A percentile compares a stretch with the other conserved stretches of the same genome.
Conservation (phyloP, 2,113 vertebrate species). For the Pao palembangensis region DNA sequence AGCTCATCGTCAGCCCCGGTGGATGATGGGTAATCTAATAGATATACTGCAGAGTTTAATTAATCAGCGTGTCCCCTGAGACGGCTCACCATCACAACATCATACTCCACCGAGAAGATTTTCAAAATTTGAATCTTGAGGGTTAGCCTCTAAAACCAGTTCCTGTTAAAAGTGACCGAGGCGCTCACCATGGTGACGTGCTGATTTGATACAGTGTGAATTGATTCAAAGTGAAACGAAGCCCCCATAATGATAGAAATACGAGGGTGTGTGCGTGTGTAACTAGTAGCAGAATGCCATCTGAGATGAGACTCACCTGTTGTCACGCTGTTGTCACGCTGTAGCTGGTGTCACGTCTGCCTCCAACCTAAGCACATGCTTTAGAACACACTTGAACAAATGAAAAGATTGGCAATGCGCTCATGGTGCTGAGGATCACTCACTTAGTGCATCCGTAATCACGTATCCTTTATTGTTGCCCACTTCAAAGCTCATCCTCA, state of each 20-base stretch:
- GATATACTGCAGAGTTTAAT: constrained; percentile 49
- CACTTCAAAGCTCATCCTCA: constrained; percentile 25
- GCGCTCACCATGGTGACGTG: constrained; percentile 23
- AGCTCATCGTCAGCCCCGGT: constrained; percentile 14
- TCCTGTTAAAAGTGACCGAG: not conserved
- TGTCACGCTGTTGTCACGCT: no score
- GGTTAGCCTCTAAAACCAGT: no score
- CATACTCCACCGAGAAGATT: not conserved
- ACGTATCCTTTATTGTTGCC: constrained; percentile 19
- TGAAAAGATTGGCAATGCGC: not conserved
- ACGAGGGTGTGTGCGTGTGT: no score
- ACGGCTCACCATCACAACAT: constrained; percentile 9
- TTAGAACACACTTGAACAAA: not conserved
- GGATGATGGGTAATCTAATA: constrained; percentile 32
- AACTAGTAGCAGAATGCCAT: no score
- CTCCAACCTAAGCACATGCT: no score
- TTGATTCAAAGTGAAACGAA: constrained; percentile 35
- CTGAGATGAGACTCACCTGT: no score
- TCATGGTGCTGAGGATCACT: not conserved
- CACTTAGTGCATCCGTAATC: constrained; percentile 16
- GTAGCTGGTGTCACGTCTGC: no score
- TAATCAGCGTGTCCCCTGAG: constrained; percentile 27
- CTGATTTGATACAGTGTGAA: constrained; percentile 41
- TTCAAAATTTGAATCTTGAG: not conserved
- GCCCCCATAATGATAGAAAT: no score